Evolutionary conservation across 2,797 vertebrate genomes (phyloP).

Genomic region (Ctenopoma kingsleyae): DNA sequence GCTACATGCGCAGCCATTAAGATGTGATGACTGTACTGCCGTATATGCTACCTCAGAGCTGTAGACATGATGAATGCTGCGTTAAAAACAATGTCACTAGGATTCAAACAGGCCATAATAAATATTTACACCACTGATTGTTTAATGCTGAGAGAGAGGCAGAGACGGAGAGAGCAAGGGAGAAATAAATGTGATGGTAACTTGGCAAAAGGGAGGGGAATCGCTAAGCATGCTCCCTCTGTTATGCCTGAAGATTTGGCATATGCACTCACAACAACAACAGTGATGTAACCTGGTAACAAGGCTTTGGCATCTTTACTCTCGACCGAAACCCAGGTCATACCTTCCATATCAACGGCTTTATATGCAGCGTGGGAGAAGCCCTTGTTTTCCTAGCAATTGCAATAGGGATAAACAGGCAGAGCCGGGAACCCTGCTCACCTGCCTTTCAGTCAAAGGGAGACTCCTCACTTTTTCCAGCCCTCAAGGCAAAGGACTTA

Average conservation of each 20-base stretch:
- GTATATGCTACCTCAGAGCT: conserved; percentile 35
- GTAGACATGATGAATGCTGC: conserved; percentile 48
- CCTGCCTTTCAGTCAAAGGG: conserved; percentile 80
- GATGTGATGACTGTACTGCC: conserved; percentile 30
- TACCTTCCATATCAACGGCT: conserved; percentile 83
- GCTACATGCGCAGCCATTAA: conserved; percentile 54
- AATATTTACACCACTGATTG: conserved; percentile 74
- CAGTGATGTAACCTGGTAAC: conserved; percentile 89
- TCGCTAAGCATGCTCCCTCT: conserved; percentile 79
- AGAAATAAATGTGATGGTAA: conserved; percentile 72
- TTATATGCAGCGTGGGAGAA: conserved; percentile 76
- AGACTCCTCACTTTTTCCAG: conserved; percentile 86
- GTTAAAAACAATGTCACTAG: conserved; percentile 60
- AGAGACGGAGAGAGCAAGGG: background rate
- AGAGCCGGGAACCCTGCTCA: conserved; percentile 80
- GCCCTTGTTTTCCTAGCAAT: conserved; percentile 80
- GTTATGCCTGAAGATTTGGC: conserved; percentile 85
- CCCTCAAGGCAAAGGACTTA: conserved; percentile 73
- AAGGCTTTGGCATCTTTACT: conserved; percentile 80
- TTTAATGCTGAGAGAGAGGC: conserved; percentile 58
- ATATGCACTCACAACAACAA: conserved; percentile 84
- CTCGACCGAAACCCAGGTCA: conserved; percentile 83
- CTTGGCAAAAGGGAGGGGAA: conserved; percentile 82
- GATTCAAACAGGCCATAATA: conserved; percentile 71
- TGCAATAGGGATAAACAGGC: conserved; percentile 65